Evolutionary conservation across 2,888 invertebrate species (phyloP).

Genomic region (Cantharis flavilabris): DNA sequence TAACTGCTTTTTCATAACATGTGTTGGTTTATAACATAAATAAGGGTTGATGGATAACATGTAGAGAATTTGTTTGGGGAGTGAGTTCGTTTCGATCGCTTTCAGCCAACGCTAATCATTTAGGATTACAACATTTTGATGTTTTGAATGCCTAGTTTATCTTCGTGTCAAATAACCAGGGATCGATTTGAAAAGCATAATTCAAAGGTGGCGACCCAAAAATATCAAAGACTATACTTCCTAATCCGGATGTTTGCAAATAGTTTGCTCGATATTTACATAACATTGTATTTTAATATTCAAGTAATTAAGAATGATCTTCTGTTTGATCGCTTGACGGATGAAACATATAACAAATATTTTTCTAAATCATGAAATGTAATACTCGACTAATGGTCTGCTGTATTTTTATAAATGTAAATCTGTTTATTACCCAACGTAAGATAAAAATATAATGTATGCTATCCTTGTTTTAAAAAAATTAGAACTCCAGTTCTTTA

Average conservation of each 20-base stretch:
- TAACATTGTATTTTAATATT: neutral
- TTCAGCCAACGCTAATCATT: neutral
- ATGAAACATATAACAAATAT: neutral
- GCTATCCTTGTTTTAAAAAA: neutral
- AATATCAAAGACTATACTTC: neutral
- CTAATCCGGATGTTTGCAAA: neutral
- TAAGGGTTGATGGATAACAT: conserved; percentile 1
- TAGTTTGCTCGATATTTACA: neutral
- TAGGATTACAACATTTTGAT: neutral
- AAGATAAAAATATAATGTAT: neutral
- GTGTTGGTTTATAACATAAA: neutral
- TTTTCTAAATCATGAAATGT: neutral
- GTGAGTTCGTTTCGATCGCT: neutral
- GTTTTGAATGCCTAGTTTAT: neutral
- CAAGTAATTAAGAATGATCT: neutral
- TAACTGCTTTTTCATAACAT: neutral
- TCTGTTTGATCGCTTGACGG: neutral
- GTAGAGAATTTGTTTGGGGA: neutral
- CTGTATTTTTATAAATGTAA: neutral
- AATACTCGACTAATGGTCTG: neutral
- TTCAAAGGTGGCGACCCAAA: neutral
- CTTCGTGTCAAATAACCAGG: neutral
- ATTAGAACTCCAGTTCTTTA: neutral
- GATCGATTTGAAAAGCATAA: neutral
- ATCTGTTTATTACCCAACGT: neutral